phyloP scores from a whole-genome alignment of 2,888 invertebrate species.

The Eristalis tenax region DNA sequence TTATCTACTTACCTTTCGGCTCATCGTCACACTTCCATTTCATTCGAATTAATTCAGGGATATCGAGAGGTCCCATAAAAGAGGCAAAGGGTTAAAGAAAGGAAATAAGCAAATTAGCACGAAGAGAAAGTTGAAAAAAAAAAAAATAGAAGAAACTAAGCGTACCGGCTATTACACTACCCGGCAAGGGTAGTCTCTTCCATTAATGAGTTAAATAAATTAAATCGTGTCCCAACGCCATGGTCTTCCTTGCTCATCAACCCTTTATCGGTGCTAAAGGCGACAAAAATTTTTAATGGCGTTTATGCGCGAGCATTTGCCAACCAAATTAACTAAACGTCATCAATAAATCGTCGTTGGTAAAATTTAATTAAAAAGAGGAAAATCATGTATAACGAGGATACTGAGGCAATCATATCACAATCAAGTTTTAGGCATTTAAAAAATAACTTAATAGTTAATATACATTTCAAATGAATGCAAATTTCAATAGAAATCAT shows the following conservation, averaged over 20 bases:
- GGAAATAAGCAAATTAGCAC: slow-evolving; percentile 65
- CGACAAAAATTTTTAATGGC: slow-evolving; percentile 66
- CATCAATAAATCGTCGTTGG: slow-evolving; percentile 66
- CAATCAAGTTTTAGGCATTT: background rate
- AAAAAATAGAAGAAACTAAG: slow-evolving; percentile 49
- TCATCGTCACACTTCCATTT: slow-evolving; percentile 44
- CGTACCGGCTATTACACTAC: slow-evolving; percentile 60
- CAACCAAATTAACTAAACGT: slow-evolving; percentile 63
- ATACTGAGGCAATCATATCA: slow-evolving; percentile 27
- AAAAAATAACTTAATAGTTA: slow-evolving; percentile 3
- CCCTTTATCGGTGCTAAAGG: slow-evolving; percentile 65
- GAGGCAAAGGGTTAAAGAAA: slow-evolving; percentile 45
- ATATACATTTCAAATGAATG: slow-evolving; percentile 25
- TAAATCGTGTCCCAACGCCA: slow-evolving; percentile 56
- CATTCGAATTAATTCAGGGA: slow-evolving; percentile 53
- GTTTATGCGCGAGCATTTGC: slow-evolving; percentile 71
- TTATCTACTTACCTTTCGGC: slow-evolving; percentile 56
- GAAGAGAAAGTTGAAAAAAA: slow-evolving; percentile 39
- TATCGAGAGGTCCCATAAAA: slow-evolving; percentile 63
- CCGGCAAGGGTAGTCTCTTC: slow-evolving; percentile 33
- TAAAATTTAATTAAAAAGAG: slow-evolving; percentile 65
- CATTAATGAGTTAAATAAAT: slow-evolving; percentile 69
- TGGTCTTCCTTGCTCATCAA: slow-evolving; percentile 62
- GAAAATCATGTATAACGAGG: slow-evolving; percentile 33
- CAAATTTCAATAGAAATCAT: slow-evolving; percentile 58